Base-by-base conservation (phyloP, 2,797 vertebrate genomes). In the Aldrovandia affinis region DNA sequence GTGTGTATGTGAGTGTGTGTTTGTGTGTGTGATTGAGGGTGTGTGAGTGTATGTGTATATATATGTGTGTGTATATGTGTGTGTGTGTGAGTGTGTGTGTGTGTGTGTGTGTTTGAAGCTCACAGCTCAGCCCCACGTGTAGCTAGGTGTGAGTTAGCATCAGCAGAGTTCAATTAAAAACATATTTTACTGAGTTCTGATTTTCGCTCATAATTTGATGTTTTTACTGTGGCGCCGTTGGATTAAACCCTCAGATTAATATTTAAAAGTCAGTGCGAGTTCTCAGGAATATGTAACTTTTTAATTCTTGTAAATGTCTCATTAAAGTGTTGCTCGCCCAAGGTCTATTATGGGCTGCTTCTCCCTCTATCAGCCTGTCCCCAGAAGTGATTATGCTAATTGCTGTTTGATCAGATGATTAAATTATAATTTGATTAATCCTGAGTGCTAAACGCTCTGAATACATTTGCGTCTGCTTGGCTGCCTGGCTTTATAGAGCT, bases 321-420 rank as follows among this genome's bases (percentile, higher is more conserved):
- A 84, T 89, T 91, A 94, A 95, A 92, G 90, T 92, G 91, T 90
- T 90, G 92, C 91, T 88, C 95, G 94, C 92, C 95, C 85, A 88
- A 94, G 92, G 93, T 96, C 92, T 93, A 94, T 95, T 93, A 95
- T 93, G 90, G 36, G 93, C 92, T 93, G 92, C 93, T 95, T 92
- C 39, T 93, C 89, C 89, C 90, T 92, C 91, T 91, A 94, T 96
- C 94, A 95, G 91, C 93, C 94, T 94, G 95, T 93, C 93, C 96
- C 95, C 95, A 96, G 94, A 94, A 96, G 96, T 96, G 95, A 96
- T 96, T 97, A 96, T 97, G 96, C 92, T 96, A 97, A 98, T 96
- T 95, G 94, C 93, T 95, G 94, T 97, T 98, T 98, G 97, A 97
- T 97, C 96, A 97, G 95, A 97, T 97, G 96, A 97, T 97, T 97